phyloP scores from a whole-genome alignment of 2,888 invertebrate species.

The Piscicola geometra region DNA sequence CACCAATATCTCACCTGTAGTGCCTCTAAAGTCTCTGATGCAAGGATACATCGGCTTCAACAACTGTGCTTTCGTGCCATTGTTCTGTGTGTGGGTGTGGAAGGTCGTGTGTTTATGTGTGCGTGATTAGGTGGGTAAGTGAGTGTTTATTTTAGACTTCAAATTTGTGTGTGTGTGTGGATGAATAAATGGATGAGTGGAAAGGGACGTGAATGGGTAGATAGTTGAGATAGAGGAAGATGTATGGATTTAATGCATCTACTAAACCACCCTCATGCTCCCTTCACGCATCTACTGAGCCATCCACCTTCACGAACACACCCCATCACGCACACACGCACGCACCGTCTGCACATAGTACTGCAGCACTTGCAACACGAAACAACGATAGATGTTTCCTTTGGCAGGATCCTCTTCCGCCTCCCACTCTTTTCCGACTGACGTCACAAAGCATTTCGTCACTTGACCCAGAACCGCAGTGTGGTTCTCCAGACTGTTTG shows the following conservation, averaged over 20 bases:
- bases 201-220: background rate
- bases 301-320: background rate
- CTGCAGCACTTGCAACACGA: slow-evolving; percentile 33
- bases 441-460: slow-evolving; percentile 32
- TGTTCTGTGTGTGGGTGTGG: slow-evolving; percentile 2
- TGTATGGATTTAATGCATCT: background rate
- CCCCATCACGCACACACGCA: no score
- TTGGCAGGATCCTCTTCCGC: slow-evolving; percentile 31
- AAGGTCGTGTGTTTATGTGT: no score
- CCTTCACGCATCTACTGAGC: background rate
- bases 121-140: no score
- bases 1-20: background rate
- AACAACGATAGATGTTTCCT: slow-evolving; percentile 17
- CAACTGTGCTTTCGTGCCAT: background rate
- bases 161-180: no score
- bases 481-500: slow-evolving; percentile 6
- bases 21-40: slow-evolving; percentile 6
- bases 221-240: background rate
- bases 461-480: slow-evolving; percentile 27
- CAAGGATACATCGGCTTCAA: slow-evolving; percentile 22
- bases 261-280: background rate
- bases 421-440: slow-evolving; percentile 35
- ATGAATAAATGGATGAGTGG: no score
- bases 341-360: slow-evolving; percentile 34
- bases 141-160: no score